Conservation (phyloP, 2,113 vertebrate genomes). For the Ptilorrhoa leucosticta region DNA sequence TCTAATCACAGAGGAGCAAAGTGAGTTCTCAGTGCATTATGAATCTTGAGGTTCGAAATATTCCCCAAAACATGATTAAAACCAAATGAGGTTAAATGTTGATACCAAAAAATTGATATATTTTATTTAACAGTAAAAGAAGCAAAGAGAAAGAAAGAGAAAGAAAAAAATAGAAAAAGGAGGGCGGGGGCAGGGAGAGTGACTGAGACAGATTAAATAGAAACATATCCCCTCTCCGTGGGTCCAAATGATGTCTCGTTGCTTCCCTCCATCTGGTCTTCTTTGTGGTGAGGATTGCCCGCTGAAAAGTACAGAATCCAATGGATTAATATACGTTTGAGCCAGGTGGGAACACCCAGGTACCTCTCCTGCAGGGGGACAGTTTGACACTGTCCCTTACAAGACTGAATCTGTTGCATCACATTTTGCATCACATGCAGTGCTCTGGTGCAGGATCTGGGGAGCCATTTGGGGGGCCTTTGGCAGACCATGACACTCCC, state of each 20-base stretch:
- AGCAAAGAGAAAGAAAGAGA: not conserved
- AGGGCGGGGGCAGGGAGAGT: rapidly evolving
- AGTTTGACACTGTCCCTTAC: not conserved
- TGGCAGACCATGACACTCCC: not conserved
- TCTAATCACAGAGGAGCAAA: not conserved
- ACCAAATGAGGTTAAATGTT: not conserved
- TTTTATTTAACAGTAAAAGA: not conserved
- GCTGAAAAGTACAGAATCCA: not conserved
- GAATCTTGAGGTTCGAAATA: not conserved
- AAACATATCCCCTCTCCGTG: not conserved
- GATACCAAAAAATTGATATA: not conserved
- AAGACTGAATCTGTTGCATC: too few species aligned
- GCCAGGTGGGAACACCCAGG: not conserved
- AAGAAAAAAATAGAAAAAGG: not conserved
- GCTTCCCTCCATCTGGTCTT: not conserved
- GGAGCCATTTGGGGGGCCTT: not conserved
- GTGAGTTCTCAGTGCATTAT: not conserved
- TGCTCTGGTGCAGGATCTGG: not conserved
- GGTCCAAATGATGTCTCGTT: not conserved
- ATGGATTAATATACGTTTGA: not conserved
- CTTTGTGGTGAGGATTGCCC: not conserved
- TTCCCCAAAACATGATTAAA: not conserved
- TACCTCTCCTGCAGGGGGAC: too few species aligned
- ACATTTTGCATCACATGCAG: not conserved
- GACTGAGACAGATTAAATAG: not conserved